A percentile compares a stretch with the other conserved stretches of the same genome.
Conservation (phyloP, 2,113 vertebrate genomes). For the Callipepla californica region DNA sequence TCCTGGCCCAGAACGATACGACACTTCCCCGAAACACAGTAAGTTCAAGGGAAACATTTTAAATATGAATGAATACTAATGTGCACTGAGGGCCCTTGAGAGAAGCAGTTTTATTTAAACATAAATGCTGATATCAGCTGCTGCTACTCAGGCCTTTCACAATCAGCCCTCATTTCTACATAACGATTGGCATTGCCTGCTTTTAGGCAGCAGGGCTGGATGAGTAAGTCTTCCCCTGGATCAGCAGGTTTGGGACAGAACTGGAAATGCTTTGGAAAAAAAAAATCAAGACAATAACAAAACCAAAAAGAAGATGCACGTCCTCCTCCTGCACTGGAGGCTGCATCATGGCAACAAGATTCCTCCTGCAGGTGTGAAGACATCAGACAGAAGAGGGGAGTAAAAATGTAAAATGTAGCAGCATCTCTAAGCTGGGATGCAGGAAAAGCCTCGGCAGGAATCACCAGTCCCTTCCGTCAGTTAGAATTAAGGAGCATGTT, state of each 20-base stretch:
- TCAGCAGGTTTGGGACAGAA: background rate
- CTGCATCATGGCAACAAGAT: background rate
- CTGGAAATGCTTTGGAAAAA: background rate
- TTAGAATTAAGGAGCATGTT: background rate
- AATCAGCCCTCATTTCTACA: background rate
- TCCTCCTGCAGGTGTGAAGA: fast-evolving
- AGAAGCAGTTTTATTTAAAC: background rate
- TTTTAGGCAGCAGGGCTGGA: background rate
- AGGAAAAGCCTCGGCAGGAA: background rate
- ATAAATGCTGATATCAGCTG: background rate
- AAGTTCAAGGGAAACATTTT: background rate
- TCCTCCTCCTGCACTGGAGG: fast-evolving
- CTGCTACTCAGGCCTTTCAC: background rate
- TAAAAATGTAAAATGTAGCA: background rate
- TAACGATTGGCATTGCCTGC: too few species aligned
- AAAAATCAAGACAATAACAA: background rate
- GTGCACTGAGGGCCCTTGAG: background rate
- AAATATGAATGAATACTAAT: background rate
- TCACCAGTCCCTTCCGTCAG: background rate
- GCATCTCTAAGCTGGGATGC: background rate
- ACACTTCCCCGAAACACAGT: background rate
- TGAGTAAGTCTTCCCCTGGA: too few species aligned
- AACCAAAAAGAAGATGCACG: background rate
- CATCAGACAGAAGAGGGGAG: fast-evolving
- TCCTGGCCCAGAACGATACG: fast-evolving